Evolutionary conservation across 2,888 invertebrate species (phyloP).

Genomic region (Beris morrisii): DNA sequence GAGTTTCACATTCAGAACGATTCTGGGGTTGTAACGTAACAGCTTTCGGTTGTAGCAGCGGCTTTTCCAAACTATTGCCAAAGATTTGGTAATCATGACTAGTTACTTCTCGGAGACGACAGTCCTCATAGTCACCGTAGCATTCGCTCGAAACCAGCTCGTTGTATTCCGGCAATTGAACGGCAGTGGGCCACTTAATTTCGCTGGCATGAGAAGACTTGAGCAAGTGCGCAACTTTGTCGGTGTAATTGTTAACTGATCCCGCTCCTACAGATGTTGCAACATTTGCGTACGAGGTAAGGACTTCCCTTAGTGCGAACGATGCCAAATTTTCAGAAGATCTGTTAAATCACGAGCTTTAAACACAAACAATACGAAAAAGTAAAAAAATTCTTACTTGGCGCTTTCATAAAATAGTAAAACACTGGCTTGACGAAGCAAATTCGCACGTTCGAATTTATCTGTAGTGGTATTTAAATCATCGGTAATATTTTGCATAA

Average conservation of each 20-base stretch:
- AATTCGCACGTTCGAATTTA: constrained; percentile 20
- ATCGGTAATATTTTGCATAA: not conserved
- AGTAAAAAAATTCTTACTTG: not conserved
- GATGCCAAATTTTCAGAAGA: constrained; percentile 3
- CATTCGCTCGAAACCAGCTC: not conserved
- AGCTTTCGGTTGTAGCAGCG: no score
- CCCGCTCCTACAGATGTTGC: constrained; percentile 6
- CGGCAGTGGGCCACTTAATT: constrained; percentile 6
- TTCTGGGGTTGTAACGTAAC: no score
- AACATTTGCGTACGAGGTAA: constrained; percentile 1
- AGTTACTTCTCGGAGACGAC: constrained; percentile 16
- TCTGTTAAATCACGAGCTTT: constrained; percentile 5
- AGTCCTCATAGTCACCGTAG: constrained; percentile 20
- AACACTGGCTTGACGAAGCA: constrained; percentile 16
- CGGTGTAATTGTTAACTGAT: constrained; percentile 25
- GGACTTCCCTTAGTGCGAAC: constrained; percentile 17
- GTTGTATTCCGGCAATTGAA: no score
- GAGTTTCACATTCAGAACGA: no score
- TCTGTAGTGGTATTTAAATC: not conserved
- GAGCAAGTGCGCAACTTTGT: constrained; percentile 7
- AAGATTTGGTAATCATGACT: constrained; percentile 15
- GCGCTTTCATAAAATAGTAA: constrained; percentile 4
- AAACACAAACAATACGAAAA: not conserved
- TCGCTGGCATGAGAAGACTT: constrained; percentile 1
- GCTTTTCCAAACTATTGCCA: not conserved